Base-by-base conservation (phyloP, 2,113 vertebrate species). In the Chionodraco myersi region DNA sequence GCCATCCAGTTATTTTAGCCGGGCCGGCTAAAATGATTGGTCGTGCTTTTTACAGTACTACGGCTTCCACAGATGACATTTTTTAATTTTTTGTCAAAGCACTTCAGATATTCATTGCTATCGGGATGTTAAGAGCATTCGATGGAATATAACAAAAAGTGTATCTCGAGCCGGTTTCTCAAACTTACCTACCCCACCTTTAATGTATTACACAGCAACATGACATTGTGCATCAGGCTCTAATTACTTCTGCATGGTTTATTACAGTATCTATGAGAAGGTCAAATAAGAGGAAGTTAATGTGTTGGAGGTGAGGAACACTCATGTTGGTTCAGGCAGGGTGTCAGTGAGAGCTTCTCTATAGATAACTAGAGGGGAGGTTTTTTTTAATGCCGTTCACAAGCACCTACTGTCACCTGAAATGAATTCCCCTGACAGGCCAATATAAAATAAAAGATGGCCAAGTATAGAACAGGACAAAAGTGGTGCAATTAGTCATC, bases 401-500 rank as follows among this genome's bases (percentile, higher is more conserved):
- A 56, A 62, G 26, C 53, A 67, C 66, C 67, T 83, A 41, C 21
- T 78, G 57, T 76, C 56, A 61, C 21, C 49, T 79, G 58, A 82
- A 54, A 64, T 51, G 13, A 63, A 62, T 72, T 73, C 54, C 57
- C 26, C 47, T 72, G 81, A 73, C 72, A 75, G 21, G 60, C 41
- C 18, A 69, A 36, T 74, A 51, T 48, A 30, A 26, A 66, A 52
- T 12, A 11, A 78, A 26, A 58, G 44, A 61, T n/a, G 15, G 69
- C 14, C 13, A 26, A 36, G 44, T 60, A 10, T 30, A 57, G 51
- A 64, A 10, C 36, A 57, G 51, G 12, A 36, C 48, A 18, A 23
- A 30, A 56, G 30, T 11, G 7, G 36, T 57, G 2, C 44, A 23
- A 57, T 72, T 48, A 80, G 66, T 87, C 77, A 62, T 75, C 84